Evolutionary conservation across 2,797 vertebrate species (phyloP), one percentile per base, ranked within the genome.

Genomic region (Brachymystax lenok): DNA sequence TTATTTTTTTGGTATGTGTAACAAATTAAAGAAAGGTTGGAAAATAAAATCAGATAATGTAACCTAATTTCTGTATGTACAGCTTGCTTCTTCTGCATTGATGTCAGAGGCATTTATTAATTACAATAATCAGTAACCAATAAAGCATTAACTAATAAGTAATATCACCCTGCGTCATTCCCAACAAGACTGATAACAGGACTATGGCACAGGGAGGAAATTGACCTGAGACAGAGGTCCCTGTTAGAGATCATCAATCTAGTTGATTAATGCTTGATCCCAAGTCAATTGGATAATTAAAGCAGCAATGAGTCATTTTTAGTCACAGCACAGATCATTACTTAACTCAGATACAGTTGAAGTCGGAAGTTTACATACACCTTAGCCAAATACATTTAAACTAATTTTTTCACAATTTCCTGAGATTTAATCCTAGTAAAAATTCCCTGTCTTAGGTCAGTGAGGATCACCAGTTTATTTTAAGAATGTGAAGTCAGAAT

Each of bases 171-270:
- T 87, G 85, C 81, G 76, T 89, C 84, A 88, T 68, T 80, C 79
- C 30, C 83, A 51, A 30, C 52, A 7, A 4, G 40, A 61, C 77
- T 73, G 89, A 92, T 91, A 91, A 84, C 78, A 19, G 71, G 80
- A 93, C 91, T 90, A 91, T 88, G 79, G 76, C 85, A 1, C 0
- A 4, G 35, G 84, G 88, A 91, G 92, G 92, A 93, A 88, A 92
- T 91, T 91, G 88, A 92, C 88, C 89, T 83, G 83, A 81, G 27
- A 77, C 64, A 78, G 82, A 84, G 28, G 78, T 79, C 28, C 64
- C 74, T 77, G 86, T 85, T 79, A 72, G 69, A 66, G 74, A 86
- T 83, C 80, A 61, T 3, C n/a, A 21, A 61, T 89, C 87, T 86
- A 3, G 83, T 84, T 88, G 54, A 70, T 56, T 35, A 74, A 63